phyloP scores from a whole-genome alignment of 2,113 vertebrate genomes.

The Platysternon megacephalum region DNA sequence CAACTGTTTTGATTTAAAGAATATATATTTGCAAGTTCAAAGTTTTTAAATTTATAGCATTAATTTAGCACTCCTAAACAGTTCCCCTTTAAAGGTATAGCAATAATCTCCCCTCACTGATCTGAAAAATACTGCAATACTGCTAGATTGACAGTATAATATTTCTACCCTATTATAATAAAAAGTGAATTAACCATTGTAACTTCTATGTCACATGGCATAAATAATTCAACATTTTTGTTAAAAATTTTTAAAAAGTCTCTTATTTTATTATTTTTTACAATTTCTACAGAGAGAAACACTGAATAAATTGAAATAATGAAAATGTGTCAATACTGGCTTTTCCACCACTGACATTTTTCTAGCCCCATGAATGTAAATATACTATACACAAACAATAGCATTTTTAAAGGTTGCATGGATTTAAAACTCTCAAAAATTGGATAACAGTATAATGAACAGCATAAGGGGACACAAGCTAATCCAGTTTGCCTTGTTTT shows the following conservation, averaged over 20 bases:
- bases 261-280: background rate
- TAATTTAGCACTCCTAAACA: background rate
- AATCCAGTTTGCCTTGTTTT: background rate
- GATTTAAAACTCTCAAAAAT: background rate
- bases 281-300: accelerated
- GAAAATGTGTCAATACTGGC: background rate
- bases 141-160: background rate
- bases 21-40: background rate
- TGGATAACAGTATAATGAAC: background rate
- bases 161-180: background rate
- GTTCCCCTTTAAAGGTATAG: background rate
- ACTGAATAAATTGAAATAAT: background rate
- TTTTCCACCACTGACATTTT: background rate
- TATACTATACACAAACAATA: background rate
- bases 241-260: background rate
- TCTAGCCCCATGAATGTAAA: background rate
- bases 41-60: background rate
- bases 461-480: background rate
- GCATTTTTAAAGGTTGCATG: background rate
- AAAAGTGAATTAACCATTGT: background rate
- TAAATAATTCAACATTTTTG: background rate
- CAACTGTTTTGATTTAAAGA: background rate
- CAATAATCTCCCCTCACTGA: background rate
- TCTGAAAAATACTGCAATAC: background rate
- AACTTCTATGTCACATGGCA: background rate